These are phyloP conservation scores for Seladonia tumulorum DNA, from an alignment of 2,888 invertebrate genomes.

Conservation along the genomic window DNA sequence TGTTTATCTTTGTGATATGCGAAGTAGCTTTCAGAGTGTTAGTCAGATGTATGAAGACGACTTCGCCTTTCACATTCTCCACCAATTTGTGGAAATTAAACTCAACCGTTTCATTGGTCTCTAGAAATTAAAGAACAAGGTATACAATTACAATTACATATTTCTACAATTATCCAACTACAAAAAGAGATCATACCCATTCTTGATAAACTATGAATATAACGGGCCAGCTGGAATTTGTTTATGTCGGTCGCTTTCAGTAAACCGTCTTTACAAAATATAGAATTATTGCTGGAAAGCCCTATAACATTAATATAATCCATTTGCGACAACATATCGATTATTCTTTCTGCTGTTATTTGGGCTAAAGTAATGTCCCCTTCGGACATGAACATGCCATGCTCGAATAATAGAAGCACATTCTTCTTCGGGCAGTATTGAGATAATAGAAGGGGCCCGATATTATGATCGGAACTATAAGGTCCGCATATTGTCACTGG, in stretches of 20 bases:
- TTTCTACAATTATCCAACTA: neutral
- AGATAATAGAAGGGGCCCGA: conserved; percentile 80
- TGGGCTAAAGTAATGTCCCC: conserved; percentile 80
- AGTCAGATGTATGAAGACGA: conserved; percentile 80
- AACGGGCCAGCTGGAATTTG: conserved; percentile 79
- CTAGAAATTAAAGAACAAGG: conserved; percentile 51
- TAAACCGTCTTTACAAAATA: conserved; percentile 77
- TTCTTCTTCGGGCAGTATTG: conserved; percentile 80
- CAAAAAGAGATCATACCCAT: conserved; percentile 66
- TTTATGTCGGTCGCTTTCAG: conserved; percentile 81
- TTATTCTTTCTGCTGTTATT: conserved; percentile 80
- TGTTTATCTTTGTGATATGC: conserved; percentile 73
- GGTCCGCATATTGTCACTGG: conserved; percentile 82
- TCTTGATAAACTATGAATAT: conserved; percentile 77
- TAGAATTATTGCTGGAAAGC: conserved; percentile 73
- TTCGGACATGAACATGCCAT: conserved; percentile 80
- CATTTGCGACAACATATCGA: conserved; percentile 81
- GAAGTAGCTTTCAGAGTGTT: conserved; percentile 74
- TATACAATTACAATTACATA: neutral
- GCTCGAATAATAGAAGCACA: conserved; percentile 80
- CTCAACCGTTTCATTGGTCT: conserved; percentile 75
- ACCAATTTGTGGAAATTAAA: conserved; percentile 75
- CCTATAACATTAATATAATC: conserved; percentile 81
- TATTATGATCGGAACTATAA: conserved; percentile 79
- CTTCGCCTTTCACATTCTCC: conserved; percentile 72